Base-by-base conservation (phyloP, 2,888 invertebrate genomes). In the Trilocha varians region DNA sequence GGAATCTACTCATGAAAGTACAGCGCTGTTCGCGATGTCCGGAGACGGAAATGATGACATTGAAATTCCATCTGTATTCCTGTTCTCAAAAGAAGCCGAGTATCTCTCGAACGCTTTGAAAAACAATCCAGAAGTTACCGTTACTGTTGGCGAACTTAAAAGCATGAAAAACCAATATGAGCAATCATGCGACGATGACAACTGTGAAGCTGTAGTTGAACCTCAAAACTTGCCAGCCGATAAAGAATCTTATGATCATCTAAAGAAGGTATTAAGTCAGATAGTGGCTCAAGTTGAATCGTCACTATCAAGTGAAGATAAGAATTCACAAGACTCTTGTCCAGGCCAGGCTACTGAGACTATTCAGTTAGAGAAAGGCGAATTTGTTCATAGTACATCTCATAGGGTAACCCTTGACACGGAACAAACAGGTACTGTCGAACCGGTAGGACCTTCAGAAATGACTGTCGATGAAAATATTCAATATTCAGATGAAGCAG, bases 11-110 rank as follows among this genome's bases (percentile, higher is more conserved):
- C 89, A 92, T 35, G 88, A 90, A 18, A 90, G 88, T 39, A 91
- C 94, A 2, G 92, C 95, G 0, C 89, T 97, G 82, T 99, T 99
- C 80, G 96, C 97, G 3, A 98, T 99, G 98, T 96, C 97, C 0
- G 97, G 97, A 1, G 98, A 98, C 75, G 96, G 96, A 1, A 89
- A 84, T 2, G 92, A 94, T 52, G 94, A 97, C 68, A 93, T 98
- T 5, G 88, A 82, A 50, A 96, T 98, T 62, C 96, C 97, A 0
- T 89, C 96, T n/a, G 93, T 97, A 6, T 98, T 98, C 70, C 87
- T 98, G 41, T 98, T 95, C 70, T 88, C 90, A 5, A 85, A 88
- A 45, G 96, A 97, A 71, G 95, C 93, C 1, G 73, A 84, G 11
- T 87, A 89, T 51, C 75, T 97, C n/a, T 70, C 89, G 0, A 79